phyloP scores from a whole-genome alignment of 2,113 vertebrate genomes.

The Channa maculata region DNA sequence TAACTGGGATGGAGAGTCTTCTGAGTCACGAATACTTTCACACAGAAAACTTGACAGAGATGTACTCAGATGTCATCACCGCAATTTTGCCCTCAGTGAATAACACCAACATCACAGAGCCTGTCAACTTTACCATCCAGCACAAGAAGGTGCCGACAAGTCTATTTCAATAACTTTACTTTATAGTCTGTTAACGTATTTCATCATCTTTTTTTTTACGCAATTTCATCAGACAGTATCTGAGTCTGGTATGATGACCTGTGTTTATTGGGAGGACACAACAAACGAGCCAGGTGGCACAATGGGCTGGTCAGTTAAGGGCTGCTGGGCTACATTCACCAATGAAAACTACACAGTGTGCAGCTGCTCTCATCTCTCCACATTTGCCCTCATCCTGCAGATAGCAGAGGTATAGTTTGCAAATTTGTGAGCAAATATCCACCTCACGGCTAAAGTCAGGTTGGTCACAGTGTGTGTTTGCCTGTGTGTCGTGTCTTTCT shows the following conservation, averaged over 20 bases:
- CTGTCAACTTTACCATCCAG: constrained; percentile 77
- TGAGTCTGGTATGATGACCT: constrained; percentile 66
- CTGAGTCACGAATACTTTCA: constrained; percentile 66
- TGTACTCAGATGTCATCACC: constrained; percentile 70
- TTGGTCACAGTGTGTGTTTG: not conserved
- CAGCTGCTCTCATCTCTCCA: constrained; percentile 81
- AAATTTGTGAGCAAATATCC: no score
- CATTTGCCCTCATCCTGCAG: constrained; percentile 85
- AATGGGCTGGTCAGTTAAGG: constrained; percentile 74
- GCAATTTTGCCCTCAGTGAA: constrained; percentile 63
- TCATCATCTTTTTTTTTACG: not conserved
- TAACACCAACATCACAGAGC: constrained; percentile 67
- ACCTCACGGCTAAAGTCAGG: not conserved
- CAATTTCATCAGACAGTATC: constrained; percentile 28
- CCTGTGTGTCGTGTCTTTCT: not conserved
- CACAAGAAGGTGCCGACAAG: constrained; percentile 59
- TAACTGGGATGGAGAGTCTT: constrained; percentile 69
- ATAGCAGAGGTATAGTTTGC: constrained; percentile 62
- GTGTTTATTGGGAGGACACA: constrained; percentile 80
- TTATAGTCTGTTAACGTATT: no score
- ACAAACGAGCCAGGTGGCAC: not conserved
- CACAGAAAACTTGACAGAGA: constrained; percentile 64
- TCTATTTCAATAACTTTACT: no score
- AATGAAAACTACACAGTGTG: constrained; percentile 75
- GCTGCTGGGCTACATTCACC: constrained; percentile 64